These are phyloP conservation scores for Tadarida brasiliensis DNA, from an alignment of 2,797 vertebrate species.

Conservation along the genomic window DNA sequence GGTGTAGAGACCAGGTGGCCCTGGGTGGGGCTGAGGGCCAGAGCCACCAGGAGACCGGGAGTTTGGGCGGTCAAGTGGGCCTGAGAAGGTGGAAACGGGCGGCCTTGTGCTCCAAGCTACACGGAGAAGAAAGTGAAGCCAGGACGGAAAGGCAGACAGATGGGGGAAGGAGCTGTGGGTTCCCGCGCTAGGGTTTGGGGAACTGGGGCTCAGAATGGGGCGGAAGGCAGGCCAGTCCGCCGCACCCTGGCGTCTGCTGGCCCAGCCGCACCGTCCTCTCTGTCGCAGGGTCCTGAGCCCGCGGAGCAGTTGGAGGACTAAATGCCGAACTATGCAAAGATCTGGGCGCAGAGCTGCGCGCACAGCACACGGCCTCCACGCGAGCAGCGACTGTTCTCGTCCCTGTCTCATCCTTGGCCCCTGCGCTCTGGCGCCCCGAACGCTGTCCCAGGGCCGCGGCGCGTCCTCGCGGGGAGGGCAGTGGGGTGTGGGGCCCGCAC, in stretches of 20 bases:
- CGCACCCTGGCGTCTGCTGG: too few species aligned
- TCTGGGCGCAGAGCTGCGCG: too few species aligned
- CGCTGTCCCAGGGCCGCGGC: background rate
- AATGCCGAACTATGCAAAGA: background rate
- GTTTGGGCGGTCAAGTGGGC: accelerated
- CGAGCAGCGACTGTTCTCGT: background rate
- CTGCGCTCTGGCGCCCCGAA: background rate
- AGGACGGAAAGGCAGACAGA: background rate
- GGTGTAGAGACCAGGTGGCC: too few species aligned
- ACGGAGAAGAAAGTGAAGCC: background rate
- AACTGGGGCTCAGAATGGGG: too few species aligned
- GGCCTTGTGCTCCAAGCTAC: too few species aligned
- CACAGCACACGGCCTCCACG: background rate
- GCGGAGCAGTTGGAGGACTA: background rate
- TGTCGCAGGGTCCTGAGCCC: accelerated
- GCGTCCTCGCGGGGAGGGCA: background rate
- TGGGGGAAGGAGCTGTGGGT: background rate
- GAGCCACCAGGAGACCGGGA: background rate
- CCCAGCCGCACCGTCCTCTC: background rate
- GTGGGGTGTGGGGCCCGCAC: slow-evolving; percentile 78
- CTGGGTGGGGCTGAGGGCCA: background rate
- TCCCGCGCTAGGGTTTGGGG: too few species aligned
- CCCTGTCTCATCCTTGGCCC: background rate
- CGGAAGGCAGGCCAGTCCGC: background rate
- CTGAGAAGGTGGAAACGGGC: background rate